These are phyloP conservation scores for Platysternon megacephalum DNA, from an alignment of 2,113 vertebrate species.

Conservation along the genomic window DNA sequence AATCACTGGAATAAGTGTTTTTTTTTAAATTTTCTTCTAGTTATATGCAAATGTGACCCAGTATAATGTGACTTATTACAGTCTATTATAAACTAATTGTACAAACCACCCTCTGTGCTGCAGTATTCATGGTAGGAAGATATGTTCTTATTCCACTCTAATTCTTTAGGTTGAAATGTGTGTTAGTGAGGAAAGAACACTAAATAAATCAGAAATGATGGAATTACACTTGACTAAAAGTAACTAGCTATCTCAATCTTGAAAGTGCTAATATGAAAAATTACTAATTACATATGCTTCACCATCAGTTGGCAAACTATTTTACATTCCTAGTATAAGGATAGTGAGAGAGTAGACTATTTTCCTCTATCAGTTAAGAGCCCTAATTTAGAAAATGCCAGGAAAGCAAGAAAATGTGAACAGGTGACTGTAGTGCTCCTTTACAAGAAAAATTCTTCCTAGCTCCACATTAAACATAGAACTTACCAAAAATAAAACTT, in stretches of 20 bases:
- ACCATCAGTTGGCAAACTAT: not conserved
- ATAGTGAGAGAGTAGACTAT: not conserved
- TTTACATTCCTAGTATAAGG: not conserved
- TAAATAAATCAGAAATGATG: not conserved
- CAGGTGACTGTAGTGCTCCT: not conserved
- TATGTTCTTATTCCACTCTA: conserved; percentile 15
- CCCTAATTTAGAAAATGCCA: not conserved
- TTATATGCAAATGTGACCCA: conserved; percentile 68
- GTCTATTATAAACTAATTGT: conserved; percentile 23
- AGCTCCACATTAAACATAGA: not conserved
- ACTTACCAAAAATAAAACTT: not conserved
- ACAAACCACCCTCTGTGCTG: conserved; percentile 16
- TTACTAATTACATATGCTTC: not conserved
- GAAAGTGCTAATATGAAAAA: not conserved
- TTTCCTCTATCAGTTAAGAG: not conserved
- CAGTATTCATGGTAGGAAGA: conserved; percentile 24
- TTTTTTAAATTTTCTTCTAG: conserved; percentile 1
- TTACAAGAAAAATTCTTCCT: not conserved
- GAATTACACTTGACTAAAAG: not conserved
- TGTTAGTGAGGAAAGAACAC: not conserved
- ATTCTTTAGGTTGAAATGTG: conserved; percentile 46
- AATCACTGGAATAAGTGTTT: conserved; percentile 86
- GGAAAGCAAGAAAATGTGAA: not conserved
- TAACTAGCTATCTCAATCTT: not conserved
- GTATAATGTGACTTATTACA: conserved; percentile 74